A percentile compares a stretch with the other conserved stretches of the same genome.
Conservation (phyloP, 1,140 invertebrate genomes). For the Zaprionus africanus region DNA sequence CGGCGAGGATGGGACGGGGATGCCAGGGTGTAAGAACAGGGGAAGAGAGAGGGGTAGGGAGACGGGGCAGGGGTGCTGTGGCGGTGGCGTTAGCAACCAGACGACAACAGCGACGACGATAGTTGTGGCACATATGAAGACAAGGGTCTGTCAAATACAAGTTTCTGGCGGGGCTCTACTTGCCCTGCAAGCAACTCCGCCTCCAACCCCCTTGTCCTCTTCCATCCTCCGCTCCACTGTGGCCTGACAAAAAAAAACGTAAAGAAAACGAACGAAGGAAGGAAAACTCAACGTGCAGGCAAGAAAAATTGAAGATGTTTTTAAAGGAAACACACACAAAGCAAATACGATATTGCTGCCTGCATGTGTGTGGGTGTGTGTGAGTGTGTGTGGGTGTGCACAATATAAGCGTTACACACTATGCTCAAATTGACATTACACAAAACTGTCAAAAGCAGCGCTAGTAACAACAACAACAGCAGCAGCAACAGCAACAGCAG, state of each 20-base stretch:
- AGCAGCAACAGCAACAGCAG: constrained; percentile 47
- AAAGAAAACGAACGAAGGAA: constrained; percentile 23
- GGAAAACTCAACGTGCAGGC: constrained; percentile 37
- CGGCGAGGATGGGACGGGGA: constrained; percentile 27
- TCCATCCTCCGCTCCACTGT: not conserved
- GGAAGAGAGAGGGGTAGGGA: not conserved
- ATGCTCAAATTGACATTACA: constrained; percentile 78
- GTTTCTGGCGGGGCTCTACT: constrained; percentile 67
- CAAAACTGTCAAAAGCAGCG: constrained; percentile 78
- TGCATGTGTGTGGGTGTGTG: constrained; percentile 6
- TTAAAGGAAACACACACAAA: constrained; percentile 62
- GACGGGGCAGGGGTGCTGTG: not conserved
- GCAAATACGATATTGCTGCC: constrained; percentile 42
- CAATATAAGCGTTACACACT: constrained; percentile 53
- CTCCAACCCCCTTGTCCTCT: not conserved
- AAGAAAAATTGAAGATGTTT: constrained; percentile 81
- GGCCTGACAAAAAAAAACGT: constrained; percentile 3
- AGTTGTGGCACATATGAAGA: constrained; percentile 81
- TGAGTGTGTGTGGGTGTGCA: constrained; percentile 47
- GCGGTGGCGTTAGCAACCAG: constrained; percentile 13
- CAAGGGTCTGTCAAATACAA: constrained; percentile 82
- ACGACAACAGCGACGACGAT: constrained; percentile 58
- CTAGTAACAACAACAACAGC: constrained; percentile 36
- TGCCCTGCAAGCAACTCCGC: not conserved
- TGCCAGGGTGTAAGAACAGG: not conserved